Conservation (phyloP, 2,888 invertebrate genomes). For the Belgica antarctica region DNA sequence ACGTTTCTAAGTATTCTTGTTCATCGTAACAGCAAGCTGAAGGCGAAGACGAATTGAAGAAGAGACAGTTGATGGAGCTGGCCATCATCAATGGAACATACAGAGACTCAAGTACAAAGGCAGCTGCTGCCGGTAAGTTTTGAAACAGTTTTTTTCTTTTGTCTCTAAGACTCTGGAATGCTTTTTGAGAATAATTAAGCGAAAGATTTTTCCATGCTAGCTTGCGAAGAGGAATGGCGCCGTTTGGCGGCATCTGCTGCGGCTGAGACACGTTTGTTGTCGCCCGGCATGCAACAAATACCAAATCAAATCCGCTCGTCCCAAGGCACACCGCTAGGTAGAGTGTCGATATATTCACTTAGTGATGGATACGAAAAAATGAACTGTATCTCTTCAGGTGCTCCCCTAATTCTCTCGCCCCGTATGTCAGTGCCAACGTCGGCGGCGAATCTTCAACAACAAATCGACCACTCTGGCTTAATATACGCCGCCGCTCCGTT, state of each 20-base stretch:
- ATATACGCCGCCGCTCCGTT: slow-evolving; percentile 77
- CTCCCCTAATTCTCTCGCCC: slow-evolving; percentile 88
- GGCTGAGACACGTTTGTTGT: slow-evolving; percentile 73
- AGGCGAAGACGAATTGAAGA: slow-evolving; percentile 99
- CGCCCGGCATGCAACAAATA: slow-evolving; percentile 60
- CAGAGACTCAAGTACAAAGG: slow-evolving; percentile 90
- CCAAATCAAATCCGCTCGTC: slow-evolving; percentile 61
- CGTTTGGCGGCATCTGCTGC: slow-evolving; percentile 77
- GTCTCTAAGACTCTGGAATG: too few relatives aligned
- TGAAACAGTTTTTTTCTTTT: neutral
- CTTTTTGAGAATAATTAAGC: slow-evolving; percentile 13
- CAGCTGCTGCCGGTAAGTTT: slow-evolving; percentile 74
- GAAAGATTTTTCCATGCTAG: slow-evolving; percentile 52
- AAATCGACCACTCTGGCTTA: slow-evolving; percentile 74
- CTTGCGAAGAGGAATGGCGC: slow-evolving; percentile 83
- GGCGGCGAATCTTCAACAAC: slow-evolving; percentile 61
- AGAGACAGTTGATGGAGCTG: slow-evolving; percentile 98
- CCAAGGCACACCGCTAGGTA: slow-evolving; percentile 67
- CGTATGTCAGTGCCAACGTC: slow-evolving; percentile 81
- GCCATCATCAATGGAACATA: slow-evolving; percentile 99
- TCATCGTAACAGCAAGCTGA: slow-evolving; percentile 82
- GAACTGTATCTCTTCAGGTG: slow-evolving; percentile 58
- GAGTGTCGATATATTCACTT: slow-evolving; percentile 12
- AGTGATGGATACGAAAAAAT: slow-evolving; percentile 27
- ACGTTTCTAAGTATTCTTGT: neutral